Percentiles rank a stretch among this genome's conserved stretches.
Conservation (phyloP, 2,888 invertebrate species). For the Nomada fabriciana region DNA sequence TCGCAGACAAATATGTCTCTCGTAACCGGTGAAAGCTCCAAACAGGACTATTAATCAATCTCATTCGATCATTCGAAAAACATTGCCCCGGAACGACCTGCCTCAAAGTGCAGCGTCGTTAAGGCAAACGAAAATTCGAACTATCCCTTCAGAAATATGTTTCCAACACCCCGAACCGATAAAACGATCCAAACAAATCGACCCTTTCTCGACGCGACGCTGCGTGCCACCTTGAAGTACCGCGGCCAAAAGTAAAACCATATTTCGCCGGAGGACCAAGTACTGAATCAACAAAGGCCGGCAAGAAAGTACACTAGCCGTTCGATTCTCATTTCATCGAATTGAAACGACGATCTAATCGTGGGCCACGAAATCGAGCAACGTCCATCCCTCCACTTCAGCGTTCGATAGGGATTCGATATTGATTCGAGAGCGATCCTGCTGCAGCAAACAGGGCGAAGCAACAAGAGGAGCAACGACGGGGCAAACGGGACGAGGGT, state of each 20-base stretch:
- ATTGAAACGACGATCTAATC: conserved; percentile 7
- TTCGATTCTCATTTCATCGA: not conserved
- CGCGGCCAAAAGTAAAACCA: not conserved
- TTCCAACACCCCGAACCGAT: too few relatives aligned
- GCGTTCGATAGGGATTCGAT: conserved; percentile 16
- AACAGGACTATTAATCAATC: too few relatives aligned
- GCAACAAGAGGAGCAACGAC: not conserved
- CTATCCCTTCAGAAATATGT: too few relatives aligned
- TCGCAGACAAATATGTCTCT: too few relatives aligned
- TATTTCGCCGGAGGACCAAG: not conserved
- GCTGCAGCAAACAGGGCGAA: not conserved
- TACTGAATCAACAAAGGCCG: not conserved
- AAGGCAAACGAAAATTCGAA: too few relatives aligned
- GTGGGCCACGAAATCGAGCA: not conserved
- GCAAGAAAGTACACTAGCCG: not conserved
- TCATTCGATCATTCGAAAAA: too few relatives aligned
- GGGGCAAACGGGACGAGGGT: not conserved
- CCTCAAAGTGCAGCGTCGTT: too few relatives aligned
- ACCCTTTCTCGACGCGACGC: too few relatives aligned
- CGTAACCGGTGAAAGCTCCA: too few relatives aligned
- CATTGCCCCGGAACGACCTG: too few relatives aligned
- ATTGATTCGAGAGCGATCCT: conserved; percentile 5
- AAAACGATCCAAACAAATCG: too few relatives aligned
- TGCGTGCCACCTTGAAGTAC: not conserved
- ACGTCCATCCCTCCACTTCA: not conserved